Conservation (phyloP, 2,888 invertebrate species). For the Hydrotaea cyrtoneurina region DNA sequence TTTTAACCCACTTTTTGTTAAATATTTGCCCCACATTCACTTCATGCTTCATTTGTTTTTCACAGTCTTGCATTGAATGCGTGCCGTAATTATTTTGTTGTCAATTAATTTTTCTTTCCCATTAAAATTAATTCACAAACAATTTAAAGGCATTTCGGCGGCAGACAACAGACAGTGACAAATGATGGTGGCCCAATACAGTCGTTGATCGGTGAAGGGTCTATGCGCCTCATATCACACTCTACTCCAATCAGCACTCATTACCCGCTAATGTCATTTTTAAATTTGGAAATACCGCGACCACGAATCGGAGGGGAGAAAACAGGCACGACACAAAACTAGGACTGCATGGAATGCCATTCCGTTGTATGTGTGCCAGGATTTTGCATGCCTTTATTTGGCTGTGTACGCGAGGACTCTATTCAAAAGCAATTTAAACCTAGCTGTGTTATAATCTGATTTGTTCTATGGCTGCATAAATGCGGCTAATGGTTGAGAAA, state of each 20-base stretch:
- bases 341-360: not conserved
- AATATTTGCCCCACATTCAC: too few species aligned
- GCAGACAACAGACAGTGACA: not conserved
- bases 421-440: not conserved
- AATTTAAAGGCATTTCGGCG: not conserved
- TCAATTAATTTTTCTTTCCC: constrained; percentile 11
- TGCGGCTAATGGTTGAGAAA: not conserved
- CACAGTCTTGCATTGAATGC: too few species aligned
- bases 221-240: too few species aligned
- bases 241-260: too few species aligned
- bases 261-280: not conserved
- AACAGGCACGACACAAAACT: not conserved
- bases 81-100: not conserved
- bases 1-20: too few species aligned
- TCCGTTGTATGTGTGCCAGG: not conserved
- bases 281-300: not conserved
- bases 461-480: not conserved
- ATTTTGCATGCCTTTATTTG: not conserved
- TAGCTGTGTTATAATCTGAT: constrained; percentile 10
- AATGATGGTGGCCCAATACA: constrained; percentile 13
- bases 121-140: constrained; percentile 26
- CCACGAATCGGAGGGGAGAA: not conserved
- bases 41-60: too few species aligned
- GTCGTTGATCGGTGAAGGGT: too few species aligned
- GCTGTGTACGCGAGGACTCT: not conserved